Base-by-base conservation (phyloP, 2,797 vertebrate genomes). In the Phrynocephalus vlangalii region DNA sequence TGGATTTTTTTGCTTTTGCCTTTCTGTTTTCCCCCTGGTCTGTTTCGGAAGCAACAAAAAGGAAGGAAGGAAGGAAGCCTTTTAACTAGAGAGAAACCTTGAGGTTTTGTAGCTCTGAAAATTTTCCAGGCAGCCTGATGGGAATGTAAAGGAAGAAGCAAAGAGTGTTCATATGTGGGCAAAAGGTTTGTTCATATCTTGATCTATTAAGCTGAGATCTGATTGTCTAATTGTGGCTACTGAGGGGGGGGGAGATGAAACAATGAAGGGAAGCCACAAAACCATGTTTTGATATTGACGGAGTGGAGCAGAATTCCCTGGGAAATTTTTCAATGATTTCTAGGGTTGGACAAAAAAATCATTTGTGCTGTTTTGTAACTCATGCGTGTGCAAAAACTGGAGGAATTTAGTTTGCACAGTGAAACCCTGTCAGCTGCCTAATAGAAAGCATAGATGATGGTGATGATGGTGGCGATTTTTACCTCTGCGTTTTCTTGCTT, bases 1-100 rank as follows among this genome's bases (percentile, higher is more conserved):
- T 88, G 68, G n/a, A 76, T 77, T 85, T 73, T 44, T 44, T 52
- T 26, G 87, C 87, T 48, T 70, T 48, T 13, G 67, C 84, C 71
- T 50, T 24, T 88, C 85, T 44, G 38, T 33, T 18, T 13, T 48
- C 44, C 8, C 30, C 20, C 3, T 88, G 89, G 38, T 52, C 66
- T 33, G 1, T 30, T 84, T 63, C 8, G 13, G 11, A 13, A 10
- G 24, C 3, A 52, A 78, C 28, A 56, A 79, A 38, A 38, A 18
- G n/a, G 20, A 28, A 60, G 60, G 52, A 30, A 60, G 60, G 30
- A 1, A 33, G n/a, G 28, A 18, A 44, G 38, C 48, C 60, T 20
- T n/a, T 30, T 56, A 7, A 22, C 52, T 30, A 79, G 9, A 60
- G 77, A 79, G 56, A 52, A 79, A 6, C 50, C 77, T 5, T 72